Base-by-base conservation (phyloP, 2,888 invertebrate genomes). In the Chloroclystis v-ata region DNA sequence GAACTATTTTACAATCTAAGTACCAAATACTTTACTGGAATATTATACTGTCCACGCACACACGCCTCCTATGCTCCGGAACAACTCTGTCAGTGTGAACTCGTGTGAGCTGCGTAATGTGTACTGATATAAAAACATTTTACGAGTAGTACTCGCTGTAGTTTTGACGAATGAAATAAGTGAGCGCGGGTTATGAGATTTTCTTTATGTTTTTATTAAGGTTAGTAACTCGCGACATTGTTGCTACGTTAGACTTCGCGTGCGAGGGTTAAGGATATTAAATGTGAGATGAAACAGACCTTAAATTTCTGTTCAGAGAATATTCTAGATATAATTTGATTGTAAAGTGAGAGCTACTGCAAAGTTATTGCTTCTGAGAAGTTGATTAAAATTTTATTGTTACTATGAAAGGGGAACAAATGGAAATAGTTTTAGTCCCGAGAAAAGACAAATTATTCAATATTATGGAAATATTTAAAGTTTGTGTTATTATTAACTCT, bases 121-220 rank as follows among this genome's bases (percentile, higher is more conserved):
- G 32, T 29, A 16, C 44, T 37, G 49, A 42, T 49, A 49, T 49
- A 49, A 46, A 49, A 49, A 38, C 16, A 26, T 45, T 49, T 49
- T 49, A 49, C 37, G 33, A 30, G 37, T 32, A 16, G 28, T 29
- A 37, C 26, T 29, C 29, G 11, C 24, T 28, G 39, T 49, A 49
- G 49, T 49, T 43, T 42, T 43, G 45, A 49, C 45, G 42, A 42
- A 49, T 49, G 32, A 42, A 49, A 49, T 45, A 49, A 49, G 49
- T 49, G 45, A 49, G 38, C 35, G 49, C 26, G 33, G 37, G 37
- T 41, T 44, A 44, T 44, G 41, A 49, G 20, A 40, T 40, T 49
- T 44, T 45, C 28, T 13, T 33, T 40, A 40, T 38, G 33, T 38
- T 49, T 40, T 49, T 49, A 46, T 46, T 28, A 32, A 38, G 38